Conservation (phyloP, 2,888 invertebrate species). For the Caenorhabditis becei region DNA sequence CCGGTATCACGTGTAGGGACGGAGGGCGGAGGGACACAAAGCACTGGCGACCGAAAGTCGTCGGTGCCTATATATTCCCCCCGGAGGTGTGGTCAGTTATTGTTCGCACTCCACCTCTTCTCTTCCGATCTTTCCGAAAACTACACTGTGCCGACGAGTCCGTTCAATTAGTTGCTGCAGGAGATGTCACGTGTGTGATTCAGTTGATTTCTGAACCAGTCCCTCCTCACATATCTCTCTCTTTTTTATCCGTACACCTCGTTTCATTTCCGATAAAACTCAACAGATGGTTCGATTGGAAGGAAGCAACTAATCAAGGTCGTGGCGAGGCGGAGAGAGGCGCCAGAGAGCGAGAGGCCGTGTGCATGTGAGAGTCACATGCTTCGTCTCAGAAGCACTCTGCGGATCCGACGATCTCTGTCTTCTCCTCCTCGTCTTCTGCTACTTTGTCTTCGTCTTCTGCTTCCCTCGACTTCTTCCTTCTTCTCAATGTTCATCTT, state of each 20-base stretch:
- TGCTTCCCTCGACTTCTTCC: conserved; percentile 10
- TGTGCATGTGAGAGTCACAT: conserved; percentile 36
- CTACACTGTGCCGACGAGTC: background rate
- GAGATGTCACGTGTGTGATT: background rate
- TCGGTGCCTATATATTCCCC: conserved; percentile 21
- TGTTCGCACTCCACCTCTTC: background rate
- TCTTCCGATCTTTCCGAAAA: background rate
- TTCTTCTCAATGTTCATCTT: conserved; percentile 5
- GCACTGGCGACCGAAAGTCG: conserved; percentile 42
- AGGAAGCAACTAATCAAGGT: conserved; percentile 40
- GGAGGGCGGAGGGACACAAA: conserved; percentile 1
- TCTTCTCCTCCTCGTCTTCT: conserved; percentile 8
- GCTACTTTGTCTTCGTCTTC: too few species aligned
- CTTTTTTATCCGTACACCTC: background rate
- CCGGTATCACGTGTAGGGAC: conserved; percentile 28
- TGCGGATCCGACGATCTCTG: conserved; percentile 20
- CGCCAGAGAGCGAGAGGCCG: conserved; percentile 22
- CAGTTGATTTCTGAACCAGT: conserved; percentile 6
- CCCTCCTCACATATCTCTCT: conserved; percentile 3
- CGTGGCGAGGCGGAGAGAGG: conserved; percentile 2
- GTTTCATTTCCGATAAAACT: conserved; percentile 16
- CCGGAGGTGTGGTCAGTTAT: background rate
- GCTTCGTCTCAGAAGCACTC: conserved; percentile 18
- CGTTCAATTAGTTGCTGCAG: conserved; percentile 11
- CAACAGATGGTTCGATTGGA: conserved; percentile 34